Evolutionary conservation across 2,888 invertebrate species (phyloP), one percentile per base, ranked within the genome.

Genomic region (Tenthredo scrophulariae): DNA sequence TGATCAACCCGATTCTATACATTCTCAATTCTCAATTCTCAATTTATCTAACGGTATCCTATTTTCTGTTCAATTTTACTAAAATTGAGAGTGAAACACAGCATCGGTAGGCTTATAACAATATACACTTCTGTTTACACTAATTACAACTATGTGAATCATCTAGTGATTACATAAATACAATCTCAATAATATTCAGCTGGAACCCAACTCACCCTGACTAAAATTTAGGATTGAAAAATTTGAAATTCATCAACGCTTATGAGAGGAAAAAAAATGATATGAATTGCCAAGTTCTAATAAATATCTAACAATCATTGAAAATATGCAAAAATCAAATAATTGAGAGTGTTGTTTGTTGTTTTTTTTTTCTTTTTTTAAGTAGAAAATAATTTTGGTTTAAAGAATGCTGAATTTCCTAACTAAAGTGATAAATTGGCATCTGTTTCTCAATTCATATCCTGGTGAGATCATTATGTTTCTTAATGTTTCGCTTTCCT

Each of bases 91-190:
- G 67, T 67, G 26, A 67, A 67, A 26, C 67, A 67, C 67, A 67
- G 67, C 67, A 67, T 67, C 67, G 33, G 67, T 67, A 26, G 67
- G 67, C 67, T 67, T 67, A 29, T 33, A 67, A 67, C 67, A 67
- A 67, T 67, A 67, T 29, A 54, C 54, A 54, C n/a, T n/a, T 62
- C 67, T 67, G 26, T 10, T 67, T 67, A 29, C 67, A 29, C 33
- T 67, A 67, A 67, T 29, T 67, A 67, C 33, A 67, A 67, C 67
- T 26, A 33, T 18, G 67, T 18, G 18, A 26, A 67, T 67, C 67
- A 67, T 26, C 67, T 67, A 67, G 26, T 67, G 67, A 67, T 67
- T 67, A 29, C 18, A 65, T 18, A 33, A 70, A 33, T 15, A 70
- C 15, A n/a, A 37, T 65, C 29, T 22, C 29, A 67, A 26, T 26